These are phyloP conservation scores for Sinodicranocentrus sp. DNA, from an alignment of 2,888 invertebrate genomes.

Conservation along the genomic window DNA sequence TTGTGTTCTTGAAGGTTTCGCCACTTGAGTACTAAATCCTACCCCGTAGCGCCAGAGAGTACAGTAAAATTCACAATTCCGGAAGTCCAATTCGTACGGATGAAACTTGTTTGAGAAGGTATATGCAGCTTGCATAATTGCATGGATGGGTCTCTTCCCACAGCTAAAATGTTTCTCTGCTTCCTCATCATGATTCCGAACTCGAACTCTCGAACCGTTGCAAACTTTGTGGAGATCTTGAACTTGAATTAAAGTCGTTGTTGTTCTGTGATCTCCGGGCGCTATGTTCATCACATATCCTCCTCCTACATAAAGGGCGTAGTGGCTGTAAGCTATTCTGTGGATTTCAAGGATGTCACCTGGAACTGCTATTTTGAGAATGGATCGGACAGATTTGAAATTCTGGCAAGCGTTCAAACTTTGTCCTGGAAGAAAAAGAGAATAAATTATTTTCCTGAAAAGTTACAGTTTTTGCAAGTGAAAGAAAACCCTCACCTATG, in stretches of 20 bases:
- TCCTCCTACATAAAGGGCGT: constrained; percentile 13
- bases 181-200: constrained; percentile 22
- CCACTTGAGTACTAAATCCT: constrained; percentile 38
- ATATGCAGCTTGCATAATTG: neutral
- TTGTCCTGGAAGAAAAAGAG: neutral
- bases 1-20: too few species aligned
- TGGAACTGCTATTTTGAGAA: neutral
- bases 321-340: neutral
- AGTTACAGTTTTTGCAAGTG: neutral
- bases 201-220: neutral
- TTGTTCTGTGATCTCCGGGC: constrained; percentile 21
- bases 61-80: constrained; percentile 40
- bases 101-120: neutral
- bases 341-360: constrained; percentile 19
- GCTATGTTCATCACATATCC: constrained; percentile 23
- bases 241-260: neutral
- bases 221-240: neutral
- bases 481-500: neutral
- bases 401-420: neutral
- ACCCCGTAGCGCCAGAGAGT: constrained; percentile 28
- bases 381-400: neutral
- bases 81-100: constrained; percentile 9
- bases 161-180: neutral
- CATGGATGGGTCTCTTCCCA: neutral
- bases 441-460: neutral